Conservation (phyloP, 2,888 invertebrate species). For the Ectemnius cavifrons region DNA sequence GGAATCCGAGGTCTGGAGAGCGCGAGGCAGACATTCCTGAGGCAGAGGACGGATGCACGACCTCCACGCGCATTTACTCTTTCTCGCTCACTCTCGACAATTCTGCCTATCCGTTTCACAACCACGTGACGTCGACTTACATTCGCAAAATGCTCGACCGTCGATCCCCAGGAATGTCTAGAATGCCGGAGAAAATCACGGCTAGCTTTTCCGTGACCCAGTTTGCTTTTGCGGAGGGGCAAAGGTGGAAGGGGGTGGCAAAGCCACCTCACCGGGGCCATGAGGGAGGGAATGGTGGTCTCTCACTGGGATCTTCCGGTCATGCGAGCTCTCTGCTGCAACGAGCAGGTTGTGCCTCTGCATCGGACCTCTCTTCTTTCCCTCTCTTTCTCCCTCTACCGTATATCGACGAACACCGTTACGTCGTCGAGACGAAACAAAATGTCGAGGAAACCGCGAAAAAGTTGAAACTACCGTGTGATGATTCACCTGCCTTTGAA, state of each 20-base stretch:
- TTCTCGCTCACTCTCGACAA: background rate
- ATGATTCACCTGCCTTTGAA: background rate
- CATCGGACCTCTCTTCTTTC: constrained; percentile 22
- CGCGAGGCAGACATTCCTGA: background rate
- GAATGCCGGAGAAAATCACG: constrained; percentile 19
- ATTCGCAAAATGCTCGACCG: background rate
- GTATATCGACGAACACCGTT: constrained; percentile 53
- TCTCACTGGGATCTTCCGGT: constrained; percentile 38
- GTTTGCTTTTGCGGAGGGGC: constrained; percentile 12
- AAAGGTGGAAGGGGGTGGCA: constrained; percentile 6
- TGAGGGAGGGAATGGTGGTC: background rate
- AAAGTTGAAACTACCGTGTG: constrained; percentile 47
- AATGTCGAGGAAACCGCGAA: constrained; percentile 64
- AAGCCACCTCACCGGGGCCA: constrained; percentile 15
- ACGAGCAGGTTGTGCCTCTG: constrained; percentile 19
- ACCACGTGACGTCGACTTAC: background rate
- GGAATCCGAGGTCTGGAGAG: background rate
- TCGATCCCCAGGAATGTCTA: constrained; percentile 11
- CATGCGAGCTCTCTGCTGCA: constrained; percentile 7
- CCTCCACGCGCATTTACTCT: constrained; percentile 1
- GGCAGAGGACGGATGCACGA: background rate
- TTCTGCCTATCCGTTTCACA: background rate
- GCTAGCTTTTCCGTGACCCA: constrained; percentile 39
- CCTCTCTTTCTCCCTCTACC: no score
- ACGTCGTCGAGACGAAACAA: constrained; percentile 64